Conservation (phyloP, 2,888 invertebrate species). For the Pocota personata region DNA sequence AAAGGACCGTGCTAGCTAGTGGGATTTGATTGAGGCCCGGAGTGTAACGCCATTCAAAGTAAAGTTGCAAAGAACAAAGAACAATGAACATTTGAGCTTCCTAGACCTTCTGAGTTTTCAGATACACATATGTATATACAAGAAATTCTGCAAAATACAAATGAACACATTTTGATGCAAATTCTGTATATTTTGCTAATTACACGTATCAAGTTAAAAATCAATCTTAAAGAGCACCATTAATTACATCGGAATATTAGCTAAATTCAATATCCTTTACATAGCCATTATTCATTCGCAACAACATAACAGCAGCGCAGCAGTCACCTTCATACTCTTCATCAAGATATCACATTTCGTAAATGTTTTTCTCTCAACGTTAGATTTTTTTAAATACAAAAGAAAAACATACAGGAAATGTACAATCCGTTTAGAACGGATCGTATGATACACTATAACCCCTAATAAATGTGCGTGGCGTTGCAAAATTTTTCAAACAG, state of each 20-base stretch:
- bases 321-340: neutral
- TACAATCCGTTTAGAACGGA: too few relatives aligned
- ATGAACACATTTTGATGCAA: neutral
- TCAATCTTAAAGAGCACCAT: conserved; percentile 15
- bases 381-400: neutral
- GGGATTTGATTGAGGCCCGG: too few relatives aligned
- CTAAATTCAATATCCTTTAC: conserved; percentile 8
- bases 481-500: too few relatives aligned
- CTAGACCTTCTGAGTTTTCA: too few relatives aligned
- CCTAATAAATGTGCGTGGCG: too few relatives aligned
- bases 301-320: neutral
- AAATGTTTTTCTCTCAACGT: neutral
- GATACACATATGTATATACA: too few relatives aligned
- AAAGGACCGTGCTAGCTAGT: too few relatives aligned
- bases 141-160: neutral
- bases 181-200: neutral
- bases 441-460: too few relatives aligned
- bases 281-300: neutral
- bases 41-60: too few relatives aligned
- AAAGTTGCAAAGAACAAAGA: too few relatives aligned
- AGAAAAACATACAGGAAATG: too few relatives aligned
- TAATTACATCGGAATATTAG: conserved; percentile 23
- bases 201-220: neutral
- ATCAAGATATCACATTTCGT: conserved; percentile 12
- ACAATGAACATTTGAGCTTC: too few relatives aligned